Evolutionary conservation across 2,113 vertebrate species (phyloP).

Genomic region (Hippopotamus amphibius): DNA sequence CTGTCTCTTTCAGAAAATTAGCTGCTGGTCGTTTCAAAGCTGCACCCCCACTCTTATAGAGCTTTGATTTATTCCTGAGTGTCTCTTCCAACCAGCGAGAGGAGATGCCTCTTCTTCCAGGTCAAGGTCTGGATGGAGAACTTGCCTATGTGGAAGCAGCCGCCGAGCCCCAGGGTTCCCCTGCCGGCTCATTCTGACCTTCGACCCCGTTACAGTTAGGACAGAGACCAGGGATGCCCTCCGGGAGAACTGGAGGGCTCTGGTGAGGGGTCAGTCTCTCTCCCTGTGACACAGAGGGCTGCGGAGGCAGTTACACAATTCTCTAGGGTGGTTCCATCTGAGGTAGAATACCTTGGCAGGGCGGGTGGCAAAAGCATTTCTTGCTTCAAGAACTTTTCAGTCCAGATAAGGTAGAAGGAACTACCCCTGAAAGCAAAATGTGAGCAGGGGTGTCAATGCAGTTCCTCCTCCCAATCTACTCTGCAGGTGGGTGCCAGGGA

Average conservation of each 20-base stretch:
- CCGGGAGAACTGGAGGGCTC: not conserved
- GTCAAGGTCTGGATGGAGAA: not conserved
- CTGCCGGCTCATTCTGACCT: fast-evolving
- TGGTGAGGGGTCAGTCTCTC: not conserved
- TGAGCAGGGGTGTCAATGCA: not conserved
- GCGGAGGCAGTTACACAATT: not conserved
- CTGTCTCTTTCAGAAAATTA: not conserved
- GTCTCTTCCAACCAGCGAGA: not conserved
- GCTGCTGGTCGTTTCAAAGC: not conserved
- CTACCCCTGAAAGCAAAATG: not conserved
- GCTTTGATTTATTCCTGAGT: not conserved
- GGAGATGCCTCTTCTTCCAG: not conserved
- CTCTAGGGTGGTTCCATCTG: not conserved
- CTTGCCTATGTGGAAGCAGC: not conserved
- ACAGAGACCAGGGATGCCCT: not conserved
- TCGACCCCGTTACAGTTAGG: no score
- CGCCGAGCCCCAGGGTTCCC: fast-evolving
- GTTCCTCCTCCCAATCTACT: not conserved
- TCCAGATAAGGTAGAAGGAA: not conserved
- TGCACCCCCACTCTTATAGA: fast-evolving
- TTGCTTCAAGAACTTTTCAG: not conserved
- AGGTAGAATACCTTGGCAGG: not conserved
- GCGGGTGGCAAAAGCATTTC: not conserved
- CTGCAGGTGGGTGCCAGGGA: not conserved
- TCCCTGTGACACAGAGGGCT: not conserved